Percentiles rank a stretch among this genome's conserved stretches.
Evolutionary conservation across 2,888 invertebrate species (phyloP).

Genomic region (Operophtera brumata): DNA sequence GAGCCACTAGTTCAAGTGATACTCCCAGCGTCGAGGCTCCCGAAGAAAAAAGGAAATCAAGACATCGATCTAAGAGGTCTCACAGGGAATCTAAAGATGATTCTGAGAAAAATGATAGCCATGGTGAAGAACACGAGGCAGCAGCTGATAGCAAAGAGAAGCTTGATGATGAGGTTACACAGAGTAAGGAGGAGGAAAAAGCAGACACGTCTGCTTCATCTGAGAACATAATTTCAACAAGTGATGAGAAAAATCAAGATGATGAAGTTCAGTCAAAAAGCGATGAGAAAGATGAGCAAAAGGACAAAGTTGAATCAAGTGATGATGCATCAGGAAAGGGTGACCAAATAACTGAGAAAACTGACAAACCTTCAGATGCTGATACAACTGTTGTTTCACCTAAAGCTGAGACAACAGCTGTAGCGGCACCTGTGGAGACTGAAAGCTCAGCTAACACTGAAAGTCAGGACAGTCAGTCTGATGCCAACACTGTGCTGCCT

Average conservation of each 20-base stretch:
- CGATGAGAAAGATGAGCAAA: conserved; percentile 26
- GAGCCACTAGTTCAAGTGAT: conserved; percentile 75
- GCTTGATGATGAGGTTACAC: conserved; percentile 45
- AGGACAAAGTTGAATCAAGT: conserved; percentile 31
- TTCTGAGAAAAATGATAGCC: conserved; percentile 60
- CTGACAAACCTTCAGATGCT: conserved; percentile 45
- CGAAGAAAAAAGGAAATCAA: conserved; percentile 71
- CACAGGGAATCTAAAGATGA: conserved; percentile 61
- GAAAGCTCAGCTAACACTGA: conserved; percentile 26
- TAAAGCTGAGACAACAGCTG: conserved; percentile 52
- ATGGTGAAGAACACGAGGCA: conserved; percentile 53
- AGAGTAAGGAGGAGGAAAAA: conserved; percentile 42
- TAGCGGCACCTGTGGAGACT: conserved; percentile 40
- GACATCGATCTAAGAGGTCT: conserved; percentile 62
- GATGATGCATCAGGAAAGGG: conserved; percentile 29
- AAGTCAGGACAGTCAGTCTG: conserved; percentile 21
- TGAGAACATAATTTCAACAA: conserved; percentile 32
- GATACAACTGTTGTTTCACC: conserved; percentile 62
- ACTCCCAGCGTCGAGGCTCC: conserved; percentile 66
- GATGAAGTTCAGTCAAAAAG: conserved; percentile 5
- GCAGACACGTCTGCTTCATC: conserved; percentile 29
- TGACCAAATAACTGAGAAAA: conserved; percentile 31
- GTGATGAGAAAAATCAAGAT: conserved; percentile 22
- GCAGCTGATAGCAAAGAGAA: conserved; percentile 37
- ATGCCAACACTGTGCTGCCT: conserved; percentile 27